A percentile compares a stretch with the other conserved stretches of the same genome.
phyloP scores from a whole-genome alignment of 2,113 vertebrate species.

The Elaphurus davidianus region DNA sequence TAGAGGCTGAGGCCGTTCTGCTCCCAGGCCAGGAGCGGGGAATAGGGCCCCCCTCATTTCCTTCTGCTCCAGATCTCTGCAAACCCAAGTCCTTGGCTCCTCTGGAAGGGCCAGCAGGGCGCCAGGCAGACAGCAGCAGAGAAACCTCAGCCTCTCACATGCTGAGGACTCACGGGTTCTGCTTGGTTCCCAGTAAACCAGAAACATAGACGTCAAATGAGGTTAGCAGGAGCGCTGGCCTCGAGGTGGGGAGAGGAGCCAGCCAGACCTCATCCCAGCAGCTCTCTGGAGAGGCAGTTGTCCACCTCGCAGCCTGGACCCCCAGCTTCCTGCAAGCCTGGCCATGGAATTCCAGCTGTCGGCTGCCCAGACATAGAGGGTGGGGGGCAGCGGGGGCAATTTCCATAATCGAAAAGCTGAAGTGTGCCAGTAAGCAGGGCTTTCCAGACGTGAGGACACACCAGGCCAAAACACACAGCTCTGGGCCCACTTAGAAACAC shows the following conservation, averaged over 20 bases:
- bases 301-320: background rate
- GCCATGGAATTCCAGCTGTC: background rate
- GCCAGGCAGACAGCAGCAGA: background rate
- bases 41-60: background rate
- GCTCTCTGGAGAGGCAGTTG: background rate
- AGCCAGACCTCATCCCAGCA: background rate
- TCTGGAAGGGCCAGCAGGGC: background rate
- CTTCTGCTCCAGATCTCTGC: background rate
- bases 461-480: background rate
- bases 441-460: background rate
- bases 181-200: background rate
- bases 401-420: background rate
- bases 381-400: background rate
- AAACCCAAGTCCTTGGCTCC: background rate
- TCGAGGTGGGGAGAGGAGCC: background rate
- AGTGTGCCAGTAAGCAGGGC: background rate
- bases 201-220: background rate
- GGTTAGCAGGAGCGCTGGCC: background rate
- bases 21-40: background rate
- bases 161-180: background rate
- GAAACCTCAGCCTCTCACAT: constrained; percentile 22
- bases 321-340: background rate
- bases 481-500: background rate
- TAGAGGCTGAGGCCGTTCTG: background rate
- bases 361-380: background rate